Evolutionary conservation across 2,888 invertebrate genomes (phyloP), one percentile per base, ranked within the genome.

Genomic region (Pycnomerus fuliginosus): DNA sequence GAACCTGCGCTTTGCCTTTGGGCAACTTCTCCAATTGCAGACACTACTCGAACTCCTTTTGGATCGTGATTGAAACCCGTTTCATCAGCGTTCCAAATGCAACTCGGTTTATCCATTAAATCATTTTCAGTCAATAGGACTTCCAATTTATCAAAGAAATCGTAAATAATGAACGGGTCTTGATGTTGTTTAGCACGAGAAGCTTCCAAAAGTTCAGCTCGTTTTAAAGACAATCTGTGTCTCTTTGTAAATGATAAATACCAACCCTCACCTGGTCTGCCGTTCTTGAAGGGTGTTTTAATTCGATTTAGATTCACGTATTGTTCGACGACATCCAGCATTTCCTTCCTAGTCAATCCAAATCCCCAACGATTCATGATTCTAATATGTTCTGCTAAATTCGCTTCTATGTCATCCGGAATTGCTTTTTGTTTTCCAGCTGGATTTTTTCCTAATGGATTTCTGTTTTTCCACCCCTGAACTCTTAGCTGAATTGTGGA

Each of bases 311-410:
- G 16, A 29, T 14, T 27, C 8, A 57, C 53, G 43, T 57, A 68
- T 13, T 58, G 43, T 1, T 44, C 53, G 5, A 68, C 64, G 14
- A 56, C 30, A 28, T 62, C 50, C 31, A 64, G 29, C 20, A 65
- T 37, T 53, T 68, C 63, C 47, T 57, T 55, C 50, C 58, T 53
- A n/a, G 56, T 54, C 16, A 66, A 40, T 7, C 66, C 67, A 48
- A 63, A 67, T 4, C 64, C 68, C 45, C 58, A 22, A 22, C 31
- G 29, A 22, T 31, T 31, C 17, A 39, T 13, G 5, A 24, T 39
- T 14, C 11, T 32, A 11, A 23, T 13, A 2, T 14, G 15, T 13
- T 5, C 1, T 14, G 14, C 20, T 14, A 32, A 15, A 15, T 22
- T 28, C 13, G 10, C 20, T 31, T 39, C 39, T 22, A 22, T 15